Evolutionary conservation across 2,888 invertebrate genomes (phyloP).

Genomic region (Dorcus parallelipipedus): DNA sequence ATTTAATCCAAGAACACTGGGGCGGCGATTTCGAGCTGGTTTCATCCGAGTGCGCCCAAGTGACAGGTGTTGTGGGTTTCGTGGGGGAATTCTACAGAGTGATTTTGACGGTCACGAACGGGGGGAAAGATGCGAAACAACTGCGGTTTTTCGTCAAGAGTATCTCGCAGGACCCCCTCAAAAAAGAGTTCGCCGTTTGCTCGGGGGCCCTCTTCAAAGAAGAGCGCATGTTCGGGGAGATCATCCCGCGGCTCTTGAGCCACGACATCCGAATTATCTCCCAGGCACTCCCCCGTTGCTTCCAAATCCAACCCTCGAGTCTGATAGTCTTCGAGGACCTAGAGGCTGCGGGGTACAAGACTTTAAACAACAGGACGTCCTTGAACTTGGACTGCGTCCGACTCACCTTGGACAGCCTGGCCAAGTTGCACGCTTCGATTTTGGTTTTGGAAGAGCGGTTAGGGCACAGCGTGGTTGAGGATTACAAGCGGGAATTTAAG

Average conservation of each 20-base stretch:
- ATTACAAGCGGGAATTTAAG: conserved; percentile 29
- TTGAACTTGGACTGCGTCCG: conserved; percentile 27
- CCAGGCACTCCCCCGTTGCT: conserved; percentile 41
- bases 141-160: conserved; percentile 58
- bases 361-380: conserved; percentile 23
- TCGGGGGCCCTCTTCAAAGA: conserved; percentile 54
- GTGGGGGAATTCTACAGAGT: conserved; percentile 13
- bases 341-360: conserved; percentile 30
- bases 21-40: too few species aligned
- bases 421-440: conserved; percentile 34
- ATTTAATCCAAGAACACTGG: too few species aligned
- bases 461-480: conserved; percentile 20
- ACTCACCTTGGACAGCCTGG: conserved; percentile 28
- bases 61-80: conserved; percentile 7
- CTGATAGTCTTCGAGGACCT: conserved; percentile 46
- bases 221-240: conserved; percentile 34
- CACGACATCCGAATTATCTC: conserved; percentile 27
- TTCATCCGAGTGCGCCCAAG: too few species aligned
- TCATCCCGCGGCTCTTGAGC: conserved; percentile 46
- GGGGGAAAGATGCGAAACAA: conserved; percentile 3
- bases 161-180: conserved; percentile 53
- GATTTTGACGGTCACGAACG: conserved; percentile 5
- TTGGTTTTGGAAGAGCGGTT: conserved; percentile 43
- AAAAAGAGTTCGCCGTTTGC: conserved; percentile 50
- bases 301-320: conserved; percentile 33